Evolutionary conservation across 2,797 vertebrate genomes (phyloP), one percentile per base, ranked within the genome.

Genomic region (Anolis apletophallus): DNA sequence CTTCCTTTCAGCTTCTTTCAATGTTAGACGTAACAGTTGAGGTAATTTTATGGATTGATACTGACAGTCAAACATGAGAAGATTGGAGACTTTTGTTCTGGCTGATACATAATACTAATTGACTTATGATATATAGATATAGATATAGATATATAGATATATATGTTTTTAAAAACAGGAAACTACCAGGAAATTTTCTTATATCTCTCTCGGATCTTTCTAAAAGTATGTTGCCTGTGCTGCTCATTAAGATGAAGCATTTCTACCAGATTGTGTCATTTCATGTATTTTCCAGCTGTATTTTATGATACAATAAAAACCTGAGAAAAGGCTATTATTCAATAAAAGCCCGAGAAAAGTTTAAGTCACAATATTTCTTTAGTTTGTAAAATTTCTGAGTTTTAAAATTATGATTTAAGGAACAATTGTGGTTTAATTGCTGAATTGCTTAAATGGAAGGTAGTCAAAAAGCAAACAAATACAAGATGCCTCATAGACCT

Each of bases 1-100:
- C 79, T 8, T 0, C 59, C 7, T 91, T 88, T 92, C 40, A 81
- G 84, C 55, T 36, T 17, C 83, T 85, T 91, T 91, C 32, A 0
- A 1, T 0, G 0, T 13, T 1, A 12, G 4, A 84, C 11, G 7
- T 88, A 75, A 84, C 23, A 85, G 46, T n/a, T 76, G 54, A 75
- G 32, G 57, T 83, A 21, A 11, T 32, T 23, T 36, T 55, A 29
- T 81, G 5, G 34, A 57, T 64, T 77, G 54, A 85, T 23, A 40
- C 8, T 81, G 61, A 84, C 29, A 3, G 34, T 32, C 29, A 90
- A 87, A 88, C 19, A 21, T 10, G 14, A 86, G 89, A 59, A 54
- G 23, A 89, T 73, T 1, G 76, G 57, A 17, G 0, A 0, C 55
- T 61, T 16, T 87, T 5, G 1, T 77, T 29, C 64, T 91, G 81